phyloP scores from a whole-genome alignment of 2,888 invertebrate species.

The Xestia sexstrigata region DNA sequence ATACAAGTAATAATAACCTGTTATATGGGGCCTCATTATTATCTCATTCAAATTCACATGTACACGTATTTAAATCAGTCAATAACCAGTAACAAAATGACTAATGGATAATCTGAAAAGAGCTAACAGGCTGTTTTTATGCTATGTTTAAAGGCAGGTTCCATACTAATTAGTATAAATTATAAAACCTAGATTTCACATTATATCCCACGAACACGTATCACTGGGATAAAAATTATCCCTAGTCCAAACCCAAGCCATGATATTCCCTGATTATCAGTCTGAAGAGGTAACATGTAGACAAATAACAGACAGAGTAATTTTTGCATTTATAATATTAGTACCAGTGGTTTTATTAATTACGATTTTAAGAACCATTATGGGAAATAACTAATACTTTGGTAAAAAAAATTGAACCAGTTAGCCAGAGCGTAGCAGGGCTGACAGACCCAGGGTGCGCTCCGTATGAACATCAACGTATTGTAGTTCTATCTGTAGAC shows the following conservation, averaged over 20 bases:
- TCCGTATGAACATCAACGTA: not conserved
- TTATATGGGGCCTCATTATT: not conserved
- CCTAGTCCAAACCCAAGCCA: not conserved
- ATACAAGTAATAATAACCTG: not conserved
- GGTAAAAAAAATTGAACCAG: not conserved
- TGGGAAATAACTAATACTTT: not conserved
- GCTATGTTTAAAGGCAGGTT: not conserved
- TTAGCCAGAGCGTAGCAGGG: no score
- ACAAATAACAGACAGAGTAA: no score
- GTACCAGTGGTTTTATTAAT: no score
- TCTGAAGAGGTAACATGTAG: no score
- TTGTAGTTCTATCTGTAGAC: no score
- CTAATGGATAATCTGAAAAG: not conserved
- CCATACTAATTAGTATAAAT: not conserved
- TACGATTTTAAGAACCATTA: no score
- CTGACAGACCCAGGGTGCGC: no score
- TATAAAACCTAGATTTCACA: not conserved
- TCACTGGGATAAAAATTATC: not conserved
- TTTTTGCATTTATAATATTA: no score
- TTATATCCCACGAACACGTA: not conserved
- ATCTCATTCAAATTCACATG: not conserved
- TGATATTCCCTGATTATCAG: no score
- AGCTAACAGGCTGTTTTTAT: not conserved
- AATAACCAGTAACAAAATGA: not conserved
- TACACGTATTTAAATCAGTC: not conserved